These are phyloP conservation scores for Atta colombica DNA, from an alignment of 1,140 invertebrate genomes.

Conservation along the genomic window DNA sequence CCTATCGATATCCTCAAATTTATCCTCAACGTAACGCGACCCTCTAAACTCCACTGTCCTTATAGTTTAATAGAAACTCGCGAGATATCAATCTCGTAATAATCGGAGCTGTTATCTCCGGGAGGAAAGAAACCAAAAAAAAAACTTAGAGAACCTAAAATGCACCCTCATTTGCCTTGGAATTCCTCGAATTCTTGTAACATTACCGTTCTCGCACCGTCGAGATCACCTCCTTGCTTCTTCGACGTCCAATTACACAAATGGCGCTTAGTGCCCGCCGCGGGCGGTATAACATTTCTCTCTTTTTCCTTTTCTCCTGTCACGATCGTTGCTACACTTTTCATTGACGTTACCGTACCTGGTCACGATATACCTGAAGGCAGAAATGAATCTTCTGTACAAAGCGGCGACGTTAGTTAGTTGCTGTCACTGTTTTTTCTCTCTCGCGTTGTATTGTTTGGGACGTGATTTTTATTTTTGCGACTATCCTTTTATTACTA, in stretches of 20 bases:
- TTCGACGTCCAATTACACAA: constrained; percentile 45
- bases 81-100: background rate
- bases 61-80: background rate
- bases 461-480: background rate
- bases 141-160: background rate
- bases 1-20: background rate
- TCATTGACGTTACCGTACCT: constrained; percentile 35
- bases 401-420: constrained; percentile 30
- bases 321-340: constrained; percentile 29
- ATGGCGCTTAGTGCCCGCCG: constrained; percentile 14
- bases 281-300: background rate
- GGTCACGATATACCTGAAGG: constrained; percentile 40
- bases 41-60: background rate
- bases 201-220: background rate
- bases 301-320: background rate
- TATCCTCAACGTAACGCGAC: background rate
- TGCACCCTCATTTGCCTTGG: background rate
- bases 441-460: background rate
- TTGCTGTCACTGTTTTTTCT: background rate
- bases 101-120: background rate
- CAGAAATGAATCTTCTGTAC: constrained; percentile 8
- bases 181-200: constrained; percentile 16
- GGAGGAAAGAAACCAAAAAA: background rate
- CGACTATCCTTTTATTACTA: background rate
- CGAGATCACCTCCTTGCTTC: background rate